Percentiles rank a stretch among this genome's conserved stretches.
Conservation (phyloP, 2,888 invertebrate species). For the Epistrophella euchroma region DNA sequence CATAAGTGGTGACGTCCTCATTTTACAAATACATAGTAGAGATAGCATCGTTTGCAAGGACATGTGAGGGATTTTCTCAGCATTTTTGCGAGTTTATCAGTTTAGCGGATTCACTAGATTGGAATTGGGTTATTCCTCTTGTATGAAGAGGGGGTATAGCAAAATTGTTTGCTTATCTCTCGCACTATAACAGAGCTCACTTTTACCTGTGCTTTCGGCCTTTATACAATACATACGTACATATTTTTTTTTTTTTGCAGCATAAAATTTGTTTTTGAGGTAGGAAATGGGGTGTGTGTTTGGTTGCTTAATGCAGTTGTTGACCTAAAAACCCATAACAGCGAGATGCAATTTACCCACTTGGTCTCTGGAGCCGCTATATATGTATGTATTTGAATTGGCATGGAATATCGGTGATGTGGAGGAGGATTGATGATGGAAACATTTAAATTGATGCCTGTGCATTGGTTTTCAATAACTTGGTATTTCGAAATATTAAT, state of each 20-base stretch:
- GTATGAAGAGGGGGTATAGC: not conserved
- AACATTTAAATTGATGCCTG: not conserved
- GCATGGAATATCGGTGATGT: not conserved
- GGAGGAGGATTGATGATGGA: not conserved
- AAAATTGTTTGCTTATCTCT: slow-evolving; percentile 41
- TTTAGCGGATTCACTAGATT: slow-evolving; percentile 39
- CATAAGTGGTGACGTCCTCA: slow-evolving; percentile 51
- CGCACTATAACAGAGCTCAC: slow-evolving; percentile 8
- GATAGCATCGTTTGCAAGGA: slow-evolving; percentile 35
- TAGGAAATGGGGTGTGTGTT: slow-evolving; percentile 45
- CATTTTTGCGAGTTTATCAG: slow-evolving; percentile 53
- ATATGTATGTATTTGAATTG: not conserved
- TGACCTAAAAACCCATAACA: slow-evolving; percentile 69
- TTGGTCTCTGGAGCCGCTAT: slow-evolving; percentile 31
- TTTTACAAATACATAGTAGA: slow-evolving; percentile 3
- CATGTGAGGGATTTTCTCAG: slow-evolving; percentile 35
- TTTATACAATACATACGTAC: not conserved
- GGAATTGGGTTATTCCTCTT: slow-evolving; percentile 54
- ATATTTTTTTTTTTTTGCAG: slow-evolving; percentile 20
- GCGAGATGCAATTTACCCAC: slow-evolving; percentile 39
- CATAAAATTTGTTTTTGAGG: slow-evolving; percentile 44
- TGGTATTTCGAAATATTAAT: slow-evolving; percentile 41
- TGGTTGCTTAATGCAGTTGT: slow-evolving; percentile 62
- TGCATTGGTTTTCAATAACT: slow-evolving; percentile 34
- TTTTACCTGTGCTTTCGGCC: slow-evolving; percentile 35